Conservation (phyloP, 2,888 invertebrate genomes). For the Chelonus formosanus region DNA sequence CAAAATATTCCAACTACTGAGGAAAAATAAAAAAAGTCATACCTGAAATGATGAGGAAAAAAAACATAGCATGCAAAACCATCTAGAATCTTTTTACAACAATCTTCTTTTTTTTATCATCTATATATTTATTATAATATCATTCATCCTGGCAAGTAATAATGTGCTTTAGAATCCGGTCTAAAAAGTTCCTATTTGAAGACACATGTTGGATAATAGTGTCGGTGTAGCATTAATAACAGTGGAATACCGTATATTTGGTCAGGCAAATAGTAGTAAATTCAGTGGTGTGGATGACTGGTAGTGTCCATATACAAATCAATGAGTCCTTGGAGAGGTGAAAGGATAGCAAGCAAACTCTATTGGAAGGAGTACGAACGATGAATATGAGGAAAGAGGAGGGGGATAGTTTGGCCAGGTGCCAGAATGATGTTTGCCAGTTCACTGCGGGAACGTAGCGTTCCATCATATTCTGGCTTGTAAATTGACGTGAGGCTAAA, state of each 20-base stretch:
- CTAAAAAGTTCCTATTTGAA: conserved; percentile 6
- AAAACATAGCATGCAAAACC: too few species aligned
- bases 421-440: conserved; percentile 50
- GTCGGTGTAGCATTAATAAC: neutral
- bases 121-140: too few species aligned
- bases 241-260: conserved; percentile 20
- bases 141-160: too few species aligned
- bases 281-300: conserved; percentile 41
- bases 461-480: conserved; percentile 44
- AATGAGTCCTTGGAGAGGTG: conserved; percentile 30
- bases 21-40: too few species aligned
- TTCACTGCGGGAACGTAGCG: conserved; percentile 42
- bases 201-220: neutral
- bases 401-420: conserved; percentile 41
- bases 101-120: too few species aligned
- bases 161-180: neutral
- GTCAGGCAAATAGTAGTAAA: conserved; percentile 18
- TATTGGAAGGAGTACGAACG: neutral
- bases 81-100: too few species aligned
- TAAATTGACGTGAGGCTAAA: conserved; percentile 44
- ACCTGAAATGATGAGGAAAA: too few species aligned
- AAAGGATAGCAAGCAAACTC: neutral
- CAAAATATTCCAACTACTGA: too few species aligned
- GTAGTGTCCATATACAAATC: conserved; percentile 44
- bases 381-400: conserved; percentile 32